Evolutionary conservation across 2,113 vertebrate genomes (phyloP).

Genomic region (Vidua chalybeata): DNA sequence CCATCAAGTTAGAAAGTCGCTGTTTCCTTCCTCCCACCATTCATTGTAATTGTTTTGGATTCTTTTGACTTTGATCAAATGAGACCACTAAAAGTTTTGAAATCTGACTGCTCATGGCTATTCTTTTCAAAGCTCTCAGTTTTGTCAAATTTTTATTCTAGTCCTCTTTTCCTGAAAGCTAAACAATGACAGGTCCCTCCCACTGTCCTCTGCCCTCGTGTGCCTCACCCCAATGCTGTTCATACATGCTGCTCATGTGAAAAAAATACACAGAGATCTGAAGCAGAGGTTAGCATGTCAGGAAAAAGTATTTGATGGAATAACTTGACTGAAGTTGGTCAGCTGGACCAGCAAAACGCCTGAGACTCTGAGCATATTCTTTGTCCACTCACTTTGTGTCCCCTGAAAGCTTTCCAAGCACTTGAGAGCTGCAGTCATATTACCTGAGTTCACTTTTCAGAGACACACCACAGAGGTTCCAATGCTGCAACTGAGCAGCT

Average conservation of each 20-base stretch:
- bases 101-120: neutral
- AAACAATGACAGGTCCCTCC: neutral
- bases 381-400: neutral
- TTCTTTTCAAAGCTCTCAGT: neutral
- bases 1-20: neutral
- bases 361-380: neutral
- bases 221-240: neutral
- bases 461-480: neutral
- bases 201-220: neutral
- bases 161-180: neutral
- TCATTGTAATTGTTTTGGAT: neutral
- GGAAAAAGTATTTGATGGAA: neutral
- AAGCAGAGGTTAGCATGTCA: neutral
- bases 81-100: neutral
- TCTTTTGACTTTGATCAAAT: neutral
- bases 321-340: neutral
- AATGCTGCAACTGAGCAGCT: neutral
- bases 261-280: neutral
- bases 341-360: neutral
- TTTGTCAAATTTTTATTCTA: neutral
- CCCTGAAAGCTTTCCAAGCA: neutral
- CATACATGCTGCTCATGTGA: neutral
- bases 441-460: neutral
- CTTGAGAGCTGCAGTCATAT: neutral
- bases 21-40: neutral